Evolutionary conservation across 1,140 invertebrate species (phyloP), one percentile per base, ranked within the genome.

Genomic region (Archivesica marissinica): DNA sequence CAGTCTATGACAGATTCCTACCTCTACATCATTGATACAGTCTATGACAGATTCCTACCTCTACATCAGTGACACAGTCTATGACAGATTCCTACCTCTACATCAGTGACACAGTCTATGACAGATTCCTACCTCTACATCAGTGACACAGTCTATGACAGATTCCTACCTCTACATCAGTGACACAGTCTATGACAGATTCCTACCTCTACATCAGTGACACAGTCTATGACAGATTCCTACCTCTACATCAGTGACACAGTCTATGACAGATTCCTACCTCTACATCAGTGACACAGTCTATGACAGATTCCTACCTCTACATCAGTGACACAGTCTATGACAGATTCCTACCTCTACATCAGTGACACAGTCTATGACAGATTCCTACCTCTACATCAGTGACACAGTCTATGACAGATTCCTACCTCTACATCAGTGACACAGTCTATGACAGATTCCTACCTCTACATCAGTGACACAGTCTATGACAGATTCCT

Each of bases 311-410:
- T 7, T 52, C 79, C 25, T 79, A 93, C 92, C 85, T 89, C 85
- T 17, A 86, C 76, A 86, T 88, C 88, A 11, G 75, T 74, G 23
- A 92, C 92, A 86, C 89, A 92, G 47, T 85, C 76, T 15, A 92
- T 91, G 20, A 93, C 88, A 50, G 90, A 61, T 7, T 52, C 79
- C 25, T 79, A 93, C 92, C 85, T 89, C 85, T 17, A 86, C 76
- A 86, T 88, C 88, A 11, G 75, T 74, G 23, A 92, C 92, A 86
- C 89, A 92, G 47, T 85, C 76, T 15, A 92, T 91, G 20, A 93
- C 88, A 50, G 90, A 61, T 7, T 52, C 79, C 25, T 79, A 93
- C 92, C 85, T 89, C 85, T 17, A 86, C 76, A 86, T 88, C 88
- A 11, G 75, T 74, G 23, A 92, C 92, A 86, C 89, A 92, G 47